phyloP scores from a whole-genome alignment of 2,113 vertebrate genomes.

The Sporophila hypoxantha region DNA sequence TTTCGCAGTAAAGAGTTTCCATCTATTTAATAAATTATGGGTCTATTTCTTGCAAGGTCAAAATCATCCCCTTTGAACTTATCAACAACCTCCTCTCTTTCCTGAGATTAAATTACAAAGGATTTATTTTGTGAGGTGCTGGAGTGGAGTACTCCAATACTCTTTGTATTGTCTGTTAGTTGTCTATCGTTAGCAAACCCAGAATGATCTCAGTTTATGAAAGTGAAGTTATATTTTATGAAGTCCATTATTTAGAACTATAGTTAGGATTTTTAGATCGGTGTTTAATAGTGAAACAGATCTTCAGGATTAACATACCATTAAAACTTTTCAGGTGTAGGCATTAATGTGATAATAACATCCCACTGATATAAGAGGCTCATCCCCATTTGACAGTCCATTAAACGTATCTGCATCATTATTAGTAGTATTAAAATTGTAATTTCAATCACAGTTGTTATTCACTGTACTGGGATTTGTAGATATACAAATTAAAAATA shows the following conservation, averaged over 20 bases:
- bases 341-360: not conserved
- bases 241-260: not conserved
- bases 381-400: not conserved
- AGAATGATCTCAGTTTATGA: not conserved
- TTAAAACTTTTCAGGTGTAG: slow-evolving; percentile 12
- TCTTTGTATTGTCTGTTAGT: not conserved
- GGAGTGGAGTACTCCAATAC: not conserved
- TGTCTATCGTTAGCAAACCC: not conserved
- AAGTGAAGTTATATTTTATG: not conserved
- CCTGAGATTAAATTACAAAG: not conserved
- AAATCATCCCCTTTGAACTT: not conserved
- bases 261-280: not conserved
- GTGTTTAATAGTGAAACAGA: not conserved
- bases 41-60: not conserved
- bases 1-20: not conserved
- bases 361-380: not conserved
- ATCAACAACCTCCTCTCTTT: not conserved
- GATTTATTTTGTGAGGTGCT: not conserved
- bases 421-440: not conserved
- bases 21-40: not conserved
- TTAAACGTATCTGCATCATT: not conserved
- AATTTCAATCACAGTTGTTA: not conserved
- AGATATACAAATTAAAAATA: not conserved
- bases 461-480: not conserved
- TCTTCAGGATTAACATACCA: slow-evolving; percentile 1